These are phyloP conservation scores for Nemotelus nigrinus DNA, from an alignment of 2,888 invertebrate species.

Conservation along the genomic window DNA sequence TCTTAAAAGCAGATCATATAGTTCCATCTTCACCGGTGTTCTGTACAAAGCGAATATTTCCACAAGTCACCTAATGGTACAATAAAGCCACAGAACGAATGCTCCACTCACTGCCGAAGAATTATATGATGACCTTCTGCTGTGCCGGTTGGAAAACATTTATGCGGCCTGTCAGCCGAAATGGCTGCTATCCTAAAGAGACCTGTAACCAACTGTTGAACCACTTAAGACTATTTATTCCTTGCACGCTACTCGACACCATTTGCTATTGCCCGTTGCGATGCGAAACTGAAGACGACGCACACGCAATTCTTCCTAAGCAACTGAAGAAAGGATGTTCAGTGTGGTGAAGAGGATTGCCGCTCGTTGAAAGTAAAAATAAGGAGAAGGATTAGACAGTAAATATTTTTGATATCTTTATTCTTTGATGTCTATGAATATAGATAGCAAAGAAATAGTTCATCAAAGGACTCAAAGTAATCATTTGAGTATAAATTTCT, in stretches of 20 bases:
- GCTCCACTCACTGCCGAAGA: background rate
- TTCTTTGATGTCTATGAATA: no score
- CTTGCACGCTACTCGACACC: constrained; percentile 45
- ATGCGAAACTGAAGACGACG: background rate
- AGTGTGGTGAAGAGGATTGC: background rate
- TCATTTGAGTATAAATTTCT: no score
- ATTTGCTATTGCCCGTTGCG: constrained; percentile 36
- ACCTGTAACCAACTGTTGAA: constrained; percentile 39
- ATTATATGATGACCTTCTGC: constrained; percentile 34
- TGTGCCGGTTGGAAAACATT: constrained; percentile 35
- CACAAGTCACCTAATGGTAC: constrained; percentile 28
- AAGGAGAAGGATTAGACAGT: no score
- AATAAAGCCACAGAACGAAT: no score
- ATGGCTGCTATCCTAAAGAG: constrained; percentile 36
- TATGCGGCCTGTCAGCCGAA: constrained; percentile 40
- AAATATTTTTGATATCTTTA: no score
- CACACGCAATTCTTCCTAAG: constrained; percentile 29
- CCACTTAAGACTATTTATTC: constrained; percentile 41
- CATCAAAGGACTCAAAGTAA: no score
- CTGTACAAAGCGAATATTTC: constrained; percentile 20
- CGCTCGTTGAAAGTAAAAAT: background rate
- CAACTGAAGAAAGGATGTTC: background rate
- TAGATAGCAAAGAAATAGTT: no score
- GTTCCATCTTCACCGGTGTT: constrained; percentile 6
- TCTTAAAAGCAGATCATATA: no score